Conservation (phyloP, 2,888 invertebrate genomes). For the Phortica okadai region DNA sequence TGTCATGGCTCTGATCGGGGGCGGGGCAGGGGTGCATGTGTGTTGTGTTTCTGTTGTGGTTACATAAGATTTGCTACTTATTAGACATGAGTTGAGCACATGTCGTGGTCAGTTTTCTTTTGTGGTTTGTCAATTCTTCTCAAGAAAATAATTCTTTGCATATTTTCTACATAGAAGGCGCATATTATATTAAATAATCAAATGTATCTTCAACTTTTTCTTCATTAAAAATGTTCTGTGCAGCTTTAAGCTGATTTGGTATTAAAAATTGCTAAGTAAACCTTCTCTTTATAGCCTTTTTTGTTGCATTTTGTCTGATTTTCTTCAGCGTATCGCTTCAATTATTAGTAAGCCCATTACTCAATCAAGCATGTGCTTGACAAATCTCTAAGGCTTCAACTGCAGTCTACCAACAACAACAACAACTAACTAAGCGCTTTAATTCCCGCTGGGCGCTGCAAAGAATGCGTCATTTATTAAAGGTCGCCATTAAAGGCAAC, state of each 20-base stretch:
- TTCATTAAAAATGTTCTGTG: no score
- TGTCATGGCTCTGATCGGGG: not conserved
- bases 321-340: not conserved
- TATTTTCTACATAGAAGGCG: no score
- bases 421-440: constrained; percentile 21
- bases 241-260: no score
- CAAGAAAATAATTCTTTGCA: no score
- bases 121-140: not conserved
- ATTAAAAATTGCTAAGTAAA: not conserved
- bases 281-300: not conserved
- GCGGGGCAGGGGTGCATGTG: not conserved
- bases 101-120: constrained; percentile 7
- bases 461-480: constrained; percentile 16
- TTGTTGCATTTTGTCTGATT: not conserved
- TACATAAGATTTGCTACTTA: constrained; percentile 19
- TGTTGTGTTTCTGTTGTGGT: constrained; percentile 23
- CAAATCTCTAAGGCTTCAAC: constrained; percentile 3
- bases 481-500: constrained; percentile 42
- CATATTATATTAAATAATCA: no score
- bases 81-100: constrained; percentile 13
- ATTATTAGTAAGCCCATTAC: constrained; percentile 57
- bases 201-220: no score
- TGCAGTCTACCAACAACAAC: no score
- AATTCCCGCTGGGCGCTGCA: constrained; percentile 37
- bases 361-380: constrained; percentile 38